phyloP scores from a whole-genome alignment of 1,140 invertebrate genomes.

The Drosophila paulistorum region DNA sequence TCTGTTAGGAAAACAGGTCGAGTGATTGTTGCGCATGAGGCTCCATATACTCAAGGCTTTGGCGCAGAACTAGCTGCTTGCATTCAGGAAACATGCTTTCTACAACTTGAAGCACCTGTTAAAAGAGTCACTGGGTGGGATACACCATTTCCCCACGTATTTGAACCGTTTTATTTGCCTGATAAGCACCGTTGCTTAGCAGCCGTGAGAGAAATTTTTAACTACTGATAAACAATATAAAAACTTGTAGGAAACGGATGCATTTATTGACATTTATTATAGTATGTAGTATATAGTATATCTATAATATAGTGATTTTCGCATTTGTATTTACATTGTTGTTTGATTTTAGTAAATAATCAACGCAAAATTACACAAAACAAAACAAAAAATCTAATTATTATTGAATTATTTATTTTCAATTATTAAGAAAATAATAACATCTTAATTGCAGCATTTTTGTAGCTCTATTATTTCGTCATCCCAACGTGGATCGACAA shows the following conservation, averaged over 20 bases:
- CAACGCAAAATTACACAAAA: no score
- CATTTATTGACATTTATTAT: conserved; percentile 50
- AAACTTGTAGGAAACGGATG: conserved; percentile 53
- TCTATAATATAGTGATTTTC: no score
- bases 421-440: no score
- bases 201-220: conserved; percentile 89
- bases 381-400: no score
- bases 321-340: no score
- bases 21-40: conserved; percentile 96
- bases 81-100: conserved; percentile 97
- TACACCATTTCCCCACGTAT: conserved; percentile 98
- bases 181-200: conserved; percentile 96
- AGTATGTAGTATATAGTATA: no score
- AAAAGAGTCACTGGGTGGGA: conserved; percentile 97
- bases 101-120: conserved; percentile 97
- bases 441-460: no score
- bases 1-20: conserved; percentile 97
- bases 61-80: conserved; percentile 97
- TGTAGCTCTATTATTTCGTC: no score
- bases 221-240: conserved; percentile 47
- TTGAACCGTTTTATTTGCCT: conserved; percentile 97
- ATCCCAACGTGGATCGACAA: no score
- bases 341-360: no score
- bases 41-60: conserved; percentile 97
- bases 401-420: no score